Percentiles rank a stretch among this genome's conserved stretches.
These are phyloP conservation scores for Theristicus caerulescens DNA, from an alignment of 2,113 vertebrate species.

Conservation along the genomic window DNA sequence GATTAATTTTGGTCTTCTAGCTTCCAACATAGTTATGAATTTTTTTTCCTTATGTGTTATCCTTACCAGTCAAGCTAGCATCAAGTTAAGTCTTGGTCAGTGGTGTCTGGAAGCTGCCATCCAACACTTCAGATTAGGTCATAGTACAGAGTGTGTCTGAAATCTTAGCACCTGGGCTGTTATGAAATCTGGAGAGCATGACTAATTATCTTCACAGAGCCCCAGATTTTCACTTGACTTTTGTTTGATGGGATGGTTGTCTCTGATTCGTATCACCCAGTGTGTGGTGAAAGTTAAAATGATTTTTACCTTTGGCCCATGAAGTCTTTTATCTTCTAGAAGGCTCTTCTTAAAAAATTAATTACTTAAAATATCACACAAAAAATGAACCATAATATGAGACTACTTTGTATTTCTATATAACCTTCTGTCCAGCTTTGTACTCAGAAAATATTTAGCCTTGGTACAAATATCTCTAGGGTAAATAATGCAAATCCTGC, in stretches of 20 bases:
- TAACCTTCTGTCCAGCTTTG: background rate
- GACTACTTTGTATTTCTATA: background rate
- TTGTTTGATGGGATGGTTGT: background rate
- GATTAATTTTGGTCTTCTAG: background rate
- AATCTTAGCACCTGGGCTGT: background rate
- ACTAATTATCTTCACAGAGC: background rate
- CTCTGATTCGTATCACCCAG: background rate
- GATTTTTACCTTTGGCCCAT: background rate
- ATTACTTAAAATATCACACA: background rate
- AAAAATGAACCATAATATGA: background rate
- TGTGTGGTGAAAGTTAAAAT: background rate
- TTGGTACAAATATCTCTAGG: background rate
- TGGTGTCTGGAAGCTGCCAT: background rate
- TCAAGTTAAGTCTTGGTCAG: background rate
- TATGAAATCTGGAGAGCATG: background rate
- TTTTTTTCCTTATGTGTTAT: background rate
- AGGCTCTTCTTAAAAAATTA: background rate
- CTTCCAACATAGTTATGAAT: background rate
- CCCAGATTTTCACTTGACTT: background rate
- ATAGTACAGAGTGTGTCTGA: background rate
- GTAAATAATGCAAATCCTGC: background rate
- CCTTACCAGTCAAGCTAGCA: background rate
- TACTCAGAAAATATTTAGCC: background rate
- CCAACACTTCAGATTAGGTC: background rate
- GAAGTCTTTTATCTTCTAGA: background rate